Evolutionary conservation across 2,888 invertebrate species (phyloP), one percentile per base, ranked within the genome.

Genomic region (Acholoe squamosa): DNA sequence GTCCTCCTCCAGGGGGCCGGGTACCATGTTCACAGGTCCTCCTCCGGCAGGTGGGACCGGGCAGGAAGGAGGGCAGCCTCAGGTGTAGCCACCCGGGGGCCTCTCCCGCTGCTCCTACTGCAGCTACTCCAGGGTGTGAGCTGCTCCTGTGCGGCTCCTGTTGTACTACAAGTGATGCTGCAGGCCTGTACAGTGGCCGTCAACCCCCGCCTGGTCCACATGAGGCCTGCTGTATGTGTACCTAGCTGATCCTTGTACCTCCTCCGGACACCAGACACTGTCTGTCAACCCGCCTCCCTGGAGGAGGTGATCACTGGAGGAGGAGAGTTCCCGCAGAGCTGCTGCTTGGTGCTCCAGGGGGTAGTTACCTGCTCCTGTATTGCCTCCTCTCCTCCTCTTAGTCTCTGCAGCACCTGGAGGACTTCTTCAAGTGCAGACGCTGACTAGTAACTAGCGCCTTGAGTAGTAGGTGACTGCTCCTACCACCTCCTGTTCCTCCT

Each of bases 1-100:
- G 34, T 80, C 80, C n/a, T 80, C 80, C 33, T 80, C 80, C 80
- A 80, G 80, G 22, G 14, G 71, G 71, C 71, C 25, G 28, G 71
- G 71, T 28, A 28, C n/a, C 61, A 61, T 76, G 25, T 14, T 76
- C 76, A 14, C 76, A 16, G 61, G 61, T 25, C 61, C 61, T 61
- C 25, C 61, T 61, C 5, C 61, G 5, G 61, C 25, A 61, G 22
- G n/a, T n/a, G 28, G 34, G 43, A 43, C 34, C 80, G 80, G 14
- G 80, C 43, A 19, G 80, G 34, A 43, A 43, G 80, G 43, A n/a
- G 34, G 80, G 80, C 80, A 5, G 80, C 34, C 19, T 12, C 34
- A 22, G 80, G 80, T 43, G 80, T 16, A 43, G 43, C 34, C 16
- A 5, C 28, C 76, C 10, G 16, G 5, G 28, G 16, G 25, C 28